Evolutionary conservation across 1,140 invertebrate species (phyloP).

Genomic region (Anthonomus grandis): DNA sequence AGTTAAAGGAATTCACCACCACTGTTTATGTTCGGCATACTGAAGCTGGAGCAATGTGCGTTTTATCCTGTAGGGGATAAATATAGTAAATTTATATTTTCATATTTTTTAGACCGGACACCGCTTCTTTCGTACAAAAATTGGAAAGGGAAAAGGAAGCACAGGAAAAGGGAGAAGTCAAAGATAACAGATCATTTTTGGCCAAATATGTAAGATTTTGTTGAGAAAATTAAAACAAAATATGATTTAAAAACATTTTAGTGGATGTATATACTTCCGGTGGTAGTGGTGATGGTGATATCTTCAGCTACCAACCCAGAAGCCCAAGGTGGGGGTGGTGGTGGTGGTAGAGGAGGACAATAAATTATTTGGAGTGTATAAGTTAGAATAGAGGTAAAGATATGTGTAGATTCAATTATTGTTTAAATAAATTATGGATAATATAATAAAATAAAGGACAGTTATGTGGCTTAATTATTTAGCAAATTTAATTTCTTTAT

Average conservation of each 20-base stretch:
- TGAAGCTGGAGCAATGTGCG: constrained; percentile 70
- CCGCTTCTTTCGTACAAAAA: constrained; percentile 87
- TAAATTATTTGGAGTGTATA: constrained; percentile 2
- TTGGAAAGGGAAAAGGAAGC: constrained; percentile 85
- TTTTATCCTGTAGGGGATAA: constrained; percentile 26
- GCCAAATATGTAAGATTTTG: constrained; percentile 89
- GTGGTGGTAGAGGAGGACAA: constrained; percentile 13
- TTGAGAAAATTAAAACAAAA: neutral
- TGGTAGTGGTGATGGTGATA: constrained; percentile 79
- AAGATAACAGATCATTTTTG: constrained; percentile 91
- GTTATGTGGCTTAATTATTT: no score
- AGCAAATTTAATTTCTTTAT: no score
- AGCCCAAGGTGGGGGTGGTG: constrained; percentile 35
- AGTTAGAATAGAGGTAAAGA: neutral
- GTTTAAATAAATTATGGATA: neutral
- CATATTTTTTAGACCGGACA: constrained; percentile 71
- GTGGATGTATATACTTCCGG: constrained; percentile 95
- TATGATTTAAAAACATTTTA: constrained; percentile 48
- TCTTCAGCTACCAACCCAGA: constrained; percentile 81
- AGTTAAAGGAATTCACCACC: constrained; percentile 63
- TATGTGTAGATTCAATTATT: neutral
- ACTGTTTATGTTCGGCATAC: constrained; percentile 69
- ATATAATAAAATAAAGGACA: no score
- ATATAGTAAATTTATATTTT: neutral
- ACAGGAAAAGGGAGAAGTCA: constrained; percentile 82